Evolutionary conservation across 2,888 invertebrate genomes (phyloP).

Genomic region (Dichetophora obliterata): DNA sequence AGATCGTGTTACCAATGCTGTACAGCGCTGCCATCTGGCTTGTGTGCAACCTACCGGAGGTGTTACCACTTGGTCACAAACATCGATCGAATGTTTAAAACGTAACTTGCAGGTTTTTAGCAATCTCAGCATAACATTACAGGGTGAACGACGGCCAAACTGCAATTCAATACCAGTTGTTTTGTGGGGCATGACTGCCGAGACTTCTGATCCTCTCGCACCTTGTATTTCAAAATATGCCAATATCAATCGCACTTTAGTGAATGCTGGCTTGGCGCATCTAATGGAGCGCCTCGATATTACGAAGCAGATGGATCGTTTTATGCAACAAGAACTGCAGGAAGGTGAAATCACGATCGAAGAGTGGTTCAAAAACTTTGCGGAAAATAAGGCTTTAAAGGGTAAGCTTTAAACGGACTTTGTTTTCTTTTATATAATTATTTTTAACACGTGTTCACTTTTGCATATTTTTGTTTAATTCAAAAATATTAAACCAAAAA

Average conservation of each 20-base stretch:
- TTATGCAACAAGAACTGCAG: conserved; percentile 49
- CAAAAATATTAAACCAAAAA: too few relatives aligned
- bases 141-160: conserved; percentile 49
- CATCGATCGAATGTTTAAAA: conserved; percentile 74
- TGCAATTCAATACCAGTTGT: conserved; percentile 74
- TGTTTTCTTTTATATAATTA: background rate
- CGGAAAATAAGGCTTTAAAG: conserved; percentile 42
- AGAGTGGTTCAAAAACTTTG: conserved; percentile 51
- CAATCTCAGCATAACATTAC: conserved; percentile 59
- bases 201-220: conserved; percentile 76
- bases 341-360: conserved; percentile 54
- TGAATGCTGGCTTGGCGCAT: conserved; percentile 76
- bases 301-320: conserved; percentile 51
- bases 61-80: conserved; percentile 61
- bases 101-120: conserved; percentile 72
- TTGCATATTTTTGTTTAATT: too few relatives aligned
- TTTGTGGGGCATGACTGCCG: conserved; percentile 75
- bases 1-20: conserved; percentile 72
- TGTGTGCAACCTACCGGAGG: conserved; percentile 80
- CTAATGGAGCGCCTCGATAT: conserved; percentile 60
- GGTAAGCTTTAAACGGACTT: conserved; percentile 33
- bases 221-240: conserved; percentile 76
- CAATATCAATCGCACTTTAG: conserved; percentile 77
- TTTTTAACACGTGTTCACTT: too few relatives aligned
- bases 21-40: conserved; percentile 78